Conservation (phyloP, 1,140 invertebrate genomes). For the Ericerus pela region DNA sequence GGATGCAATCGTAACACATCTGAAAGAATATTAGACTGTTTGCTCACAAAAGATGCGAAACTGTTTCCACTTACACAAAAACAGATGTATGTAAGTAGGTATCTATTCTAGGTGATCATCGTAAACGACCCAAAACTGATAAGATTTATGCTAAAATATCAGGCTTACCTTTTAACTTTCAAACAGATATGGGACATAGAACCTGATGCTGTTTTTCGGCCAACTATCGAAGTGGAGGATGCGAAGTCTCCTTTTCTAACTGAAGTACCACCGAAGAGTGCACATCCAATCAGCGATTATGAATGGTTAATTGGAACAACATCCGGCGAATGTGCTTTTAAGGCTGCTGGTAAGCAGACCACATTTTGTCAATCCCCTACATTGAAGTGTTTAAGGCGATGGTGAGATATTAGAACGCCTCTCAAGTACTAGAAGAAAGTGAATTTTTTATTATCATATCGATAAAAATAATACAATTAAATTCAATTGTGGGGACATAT, state of each 20-base stretch:
- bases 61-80: background rate
- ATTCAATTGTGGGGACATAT: too few relatives aligned
- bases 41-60: background rate
- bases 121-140: background rate
- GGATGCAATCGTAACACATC: background rate
- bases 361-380: background rate
- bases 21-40: background rate
- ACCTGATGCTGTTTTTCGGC: background rate
- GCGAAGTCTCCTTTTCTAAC: background rate
- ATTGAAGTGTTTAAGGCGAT: background rate
- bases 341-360: background rate
- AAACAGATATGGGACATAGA: background rate
- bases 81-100: conserved; percentile 2
- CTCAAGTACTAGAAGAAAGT: too few relatives aligned
- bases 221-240: background rate
- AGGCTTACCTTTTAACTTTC: background rate
- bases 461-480: too few relatives aligned
- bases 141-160: background rate
- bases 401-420: too few relatives aligned
- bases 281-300: background rate
- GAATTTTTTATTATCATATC: too few relatives aligned
- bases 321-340: background rate
- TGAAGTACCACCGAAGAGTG: background rate
- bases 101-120: background rate
- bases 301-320: background rate